Evolutionary conservation across 1,140 invertebrate species (phyloP).

Genomic region (Nebria ingens): DNA sequence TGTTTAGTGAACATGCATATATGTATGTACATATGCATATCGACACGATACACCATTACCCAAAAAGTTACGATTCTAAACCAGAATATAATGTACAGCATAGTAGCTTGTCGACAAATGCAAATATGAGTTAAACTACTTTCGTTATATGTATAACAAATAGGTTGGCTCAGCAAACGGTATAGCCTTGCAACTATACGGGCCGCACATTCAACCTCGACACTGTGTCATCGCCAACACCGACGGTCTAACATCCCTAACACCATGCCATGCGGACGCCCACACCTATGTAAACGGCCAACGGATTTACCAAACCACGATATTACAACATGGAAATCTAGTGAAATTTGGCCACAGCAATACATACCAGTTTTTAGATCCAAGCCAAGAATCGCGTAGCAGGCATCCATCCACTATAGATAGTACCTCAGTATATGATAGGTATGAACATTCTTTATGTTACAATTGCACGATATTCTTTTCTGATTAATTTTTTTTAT

Average conservation of each 20-base stretch:
- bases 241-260: slow-evolving; percentile 79
- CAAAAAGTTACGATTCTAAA: no score
- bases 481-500: slow-evolving; percentile 7
- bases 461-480: slow-evolving; percentile 9
- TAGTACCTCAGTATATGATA: slow-evolving; percentile 66
- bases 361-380: slow-evolving; percentile 89
- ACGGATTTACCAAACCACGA: slow-evolving; percentile 83
- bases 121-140: no score
- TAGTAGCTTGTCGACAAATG: no score
- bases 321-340: slow-evolving; percentile 76
- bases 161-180: slow-evolving; percentile 55
- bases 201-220: slow-evolving; percentile 76
- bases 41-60: no score
- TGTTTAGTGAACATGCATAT: no score
- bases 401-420: slow-evolving; percentile 52
- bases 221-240: slow-evolving; percentile 91
- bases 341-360: slow-evolving; percentile 85
- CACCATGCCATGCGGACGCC: slow-evolving; percentile 84
- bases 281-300: slow-evolving; percentile 91
- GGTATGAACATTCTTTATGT: slow-evolving; percentile 38
- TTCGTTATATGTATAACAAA: neutral
- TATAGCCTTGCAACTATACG: slow-evolving; percentile 54
- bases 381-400: slow-evolving; percentile 72
- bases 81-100: no score
- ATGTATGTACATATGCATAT: no score